phyloP scores from a whole-genome alignment of 2,113 vertebrate species.

The Phylloscopus whistleri region DNA sequence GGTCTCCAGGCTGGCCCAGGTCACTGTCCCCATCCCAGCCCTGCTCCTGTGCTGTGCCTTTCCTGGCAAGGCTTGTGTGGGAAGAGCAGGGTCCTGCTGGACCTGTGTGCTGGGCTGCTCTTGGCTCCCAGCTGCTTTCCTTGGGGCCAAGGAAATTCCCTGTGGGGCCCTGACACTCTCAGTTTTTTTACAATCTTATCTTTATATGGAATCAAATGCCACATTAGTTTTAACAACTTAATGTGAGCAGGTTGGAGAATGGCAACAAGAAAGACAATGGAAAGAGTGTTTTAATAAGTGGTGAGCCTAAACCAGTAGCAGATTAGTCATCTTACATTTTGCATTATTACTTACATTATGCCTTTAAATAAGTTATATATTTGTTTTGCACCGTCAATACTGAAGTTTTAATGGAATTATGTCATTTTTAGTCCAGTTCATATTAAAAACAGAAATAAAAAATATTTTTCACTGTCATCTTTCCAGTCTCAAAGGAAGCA shows the following conservation, averaged over 20 bases:
- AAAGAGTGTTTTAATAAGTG: background rate
- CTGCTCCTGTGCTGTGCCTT: background rate
- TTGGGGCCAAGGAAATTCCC: background rate
- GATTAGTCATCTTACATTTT: background rate
- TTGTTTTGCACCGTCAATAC: background rate
- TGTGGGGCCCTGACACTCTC: accelerated
- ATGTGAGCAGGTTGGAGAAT: background rate
- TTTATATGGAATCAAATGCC: background rate
- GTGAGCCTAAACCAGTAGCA: background rate
- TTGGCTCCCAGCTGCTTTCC: background rate
- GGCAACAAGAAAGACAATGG: background rate
- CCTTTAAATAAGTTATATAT: background rate
- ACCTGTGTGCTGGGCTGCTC: background rate
- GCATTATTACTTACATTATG: background rate
- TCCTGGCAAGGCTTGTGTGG: background rate
- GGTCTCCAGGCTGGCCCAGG: background rate
- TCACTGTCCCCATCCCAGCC: background rate
- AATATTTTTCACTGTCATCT: background rate
- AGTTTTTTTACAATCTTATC: background rate
- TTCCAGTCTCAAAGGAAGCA: background rate
- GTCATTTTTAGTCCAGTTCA: background rate
- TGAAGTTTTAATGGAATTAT: background rate
- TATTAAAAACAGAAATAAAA: background rate
- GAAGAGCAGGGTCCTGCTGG: background rate
- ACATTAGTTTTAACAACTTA: background rate